Base-by-base conservation (phyloP, 2,797 vertebrate species). In the Zalophus californianus region DNA sequence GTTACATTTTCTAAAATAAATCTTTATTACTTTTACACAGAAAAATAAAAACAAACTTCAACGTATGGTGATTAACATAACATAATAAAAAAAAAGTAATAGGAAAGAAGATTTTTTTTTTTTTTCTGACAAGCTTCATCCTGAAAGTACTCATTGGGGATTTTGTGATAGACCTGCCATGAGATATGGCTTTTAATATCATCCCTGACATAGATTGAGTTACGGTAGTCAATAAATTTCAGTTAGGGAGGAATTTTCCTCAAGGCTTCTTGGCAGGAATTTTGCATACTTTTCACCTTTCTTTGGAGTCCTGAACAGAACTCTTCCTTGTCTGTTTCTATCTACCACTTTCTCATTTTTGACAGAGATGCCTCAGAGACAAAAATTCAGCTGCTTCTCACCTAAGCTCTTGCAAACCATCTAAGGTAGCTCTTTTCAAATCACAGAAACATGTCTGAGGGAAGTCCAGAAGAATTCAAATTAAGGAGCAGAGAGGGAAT, bases 231-330 rank as follows among this genome's bases (percentile, higher is more conserved):
- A 97, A 94, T 97, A 96, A 95, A 97, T 97, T 97, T 97, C 80
- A 84, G 72, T 79, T 91, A 52, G 96, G 70, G 44, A 90, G 18
- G 97, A 97, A 97, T 97, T 97, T 79, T 94, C 93, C 97, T 96
- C 32, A 32, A 87, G 97, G 80, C 72, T 86, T 75, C 93, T 96
- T 96, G 97, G 97, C 94, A 97, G 80, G 70, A 56, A 48, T 48
- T 66, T 44, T 56, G 32, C 86, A 93, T 96, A 86, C 75, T 91
- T 96, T 83, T 90, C 38, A 50, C 93, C 64, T 72, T 93, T 95
- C 48, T 80, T 8, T 8, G 21, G 82, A 83, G 77, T 90, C 66
- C 25, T 38, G 50, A 90, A 82, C 7, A 62, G 90, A 86, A 21
- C 7, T 79, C 56, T 79, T 96, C 77, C 38, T 91, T 80, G 70